phyloP scores from a whole-genome alignment of 2,797 vertebrate species.

The Kryptolebias ocellatus region DNA sequence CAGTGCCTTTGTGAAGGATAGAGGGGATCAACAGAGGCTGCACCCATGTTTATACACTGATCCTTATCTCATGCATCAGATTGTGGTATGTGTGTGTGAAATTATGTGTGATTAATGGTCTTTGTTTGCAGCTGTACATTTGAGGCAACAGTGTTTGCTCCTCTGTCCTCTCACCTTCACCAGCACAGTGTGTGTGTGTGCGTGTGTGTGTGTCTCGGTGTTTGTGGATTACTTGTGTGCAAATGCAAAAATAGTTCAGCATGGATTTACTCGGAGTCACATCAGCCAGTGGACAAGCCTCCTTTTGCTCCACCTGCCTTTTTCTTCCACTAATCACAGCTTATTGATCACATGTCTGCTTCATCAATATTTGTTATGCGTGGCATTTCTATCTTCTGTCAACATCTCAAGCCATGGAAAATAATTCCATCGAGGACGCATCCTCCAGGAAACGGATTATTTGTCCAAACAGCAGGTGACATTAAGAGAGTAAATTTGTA shows the following conservation, averaged over 20 bases:
- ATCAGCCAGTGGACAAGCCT: conserved; percentile 30
- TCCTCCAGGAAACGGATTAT: conserved; percentile 52
- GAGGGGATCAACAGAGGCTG: conserved; percentile 38
- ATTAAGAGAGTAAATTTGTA: conserved; percentile 58
- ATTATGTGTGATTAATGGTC: conserved; percentile 36
- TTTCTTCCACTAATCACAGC: conserved; percentile 58
- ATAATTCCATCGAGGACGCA: conserved; percentile 47
- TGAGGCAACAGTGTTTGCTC: conserved; percentile 43
- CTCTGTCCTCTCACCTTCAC: conserved; percentile 37
- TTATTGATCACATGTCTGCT: conserved; percentile 56
- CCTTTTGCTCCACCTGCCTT: conserved; percentile 48
- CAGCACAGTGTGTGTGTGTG: neutral
- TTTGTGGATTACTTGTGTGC: neutral
- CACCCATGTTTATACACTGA: conserved; percentile 33
- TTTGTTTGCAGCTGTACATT: conserved; percentile 52
- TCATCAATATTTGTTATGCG: conserved; percentile 70
- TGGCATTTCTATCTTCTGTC: conserved; percentile 57
- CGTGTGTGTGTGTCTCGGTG: neutral
- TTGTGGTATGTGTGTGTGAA: conserved; percentile 11
- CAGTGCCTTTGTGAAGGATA: conserved; percentile 59
- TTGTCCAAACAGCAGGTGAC: conserved; percentile 65
- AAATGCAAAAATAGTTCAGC: conserved; percentile 38
- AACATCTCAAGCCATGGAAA: conserved; percentile 45
- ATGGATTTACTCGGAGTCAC: conserved; percentile 3
- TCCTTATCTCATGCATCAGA: conserved; percentile 40